Percentiles rank a stretch among this genome's conserved stretches.
These are phyloP conservation scores for Psittacula cyanocephala DNA, from an alignment of 2,113 vertebrate genomes.

Conservation along the genomic window DNA sequence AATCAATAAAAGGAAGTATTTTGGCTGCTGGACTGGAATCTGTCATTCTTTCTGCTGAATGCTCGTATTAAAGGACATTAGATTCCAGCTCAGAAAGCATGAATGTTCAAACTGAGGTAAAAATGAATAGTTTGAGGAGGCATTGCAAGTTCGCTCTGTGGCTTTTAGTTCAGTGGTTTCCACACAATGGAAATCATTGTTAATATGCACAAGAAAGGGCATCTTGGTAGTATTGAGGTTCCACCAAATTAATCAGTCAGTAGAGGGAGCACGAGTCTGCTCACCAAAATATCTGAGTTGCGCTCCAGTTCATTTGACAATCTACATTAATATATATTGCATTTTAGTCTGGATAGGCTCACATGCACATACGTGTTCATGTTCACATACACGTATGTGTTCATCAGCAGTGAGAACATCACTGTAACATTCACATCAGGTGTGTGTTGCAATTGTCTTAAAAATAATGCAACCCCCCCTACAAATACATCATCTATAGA, in stretches of 20 bases:
- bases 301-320: background rate
- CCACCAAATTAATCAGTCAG: background rate
- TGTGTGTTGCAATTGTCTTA: background rate
- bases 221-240: background rate
- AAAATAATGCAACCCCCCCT: rapidly evolving
- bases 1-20: background rate
- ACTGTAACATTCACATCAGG: background rate
- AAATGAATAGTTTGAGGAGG: background rate
- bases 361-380: background rate
- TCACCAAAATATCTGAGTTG: background rate
- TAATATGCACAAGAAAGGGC: background rate
- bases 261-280: background rate
- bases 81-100: background rate
- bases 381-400: background rate
- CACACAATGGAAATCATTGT: background rate
- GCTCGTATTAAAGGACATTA: background rate
- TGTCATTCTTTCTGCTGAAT: background rate
- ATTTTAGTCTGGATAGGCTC: background rate
- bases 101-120: background rate
- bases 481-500: background rate
- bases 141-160: background rate
- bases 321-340: background rate
- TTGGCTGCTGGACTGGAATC: background rate
- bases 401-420: background rate
- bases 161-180: background rate